phyloP scores from a whole-genome alignment of 2,888 invertebrate genomes.

The Pseudococcus longispinus region DNA sequence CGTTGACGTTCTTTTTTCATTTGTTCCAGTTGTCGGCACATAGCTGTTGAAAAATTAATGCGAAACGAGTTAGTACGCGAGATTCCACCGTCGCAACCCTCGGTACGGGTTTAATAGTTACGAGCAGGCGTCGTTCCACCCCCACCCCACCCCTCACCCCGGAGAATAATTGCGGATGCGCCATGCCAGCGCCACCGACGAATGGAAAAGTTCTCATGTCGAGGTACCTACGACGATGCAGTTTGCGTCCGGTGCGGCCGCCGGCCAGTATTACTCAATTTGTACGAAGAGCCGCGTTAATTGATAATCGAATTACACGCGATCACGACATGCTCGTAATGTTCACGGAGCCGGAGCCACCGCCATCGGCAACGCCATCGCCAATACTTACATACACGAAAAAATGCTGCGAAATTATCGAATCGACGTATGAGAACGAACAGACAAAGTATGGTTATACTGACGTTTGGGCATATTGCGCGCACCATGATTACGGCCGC shows the following conservation, averaged over 20 bases:
- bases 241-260: background rate
- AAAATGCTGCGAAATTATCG: background rate
- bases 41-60: slow-evolving; percentile 66
- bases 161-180: too few species aligned
- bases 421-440: slow-evolving; percentile 26
- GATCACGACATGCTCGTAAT: slow-evolving; percentile 29
- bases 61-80: background rate
- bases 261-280: slow-evolving; percentile 37
- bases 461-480: background rate
- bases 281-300: slow-evolving; percentile 3
- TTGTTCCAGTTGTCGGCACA: slow-evolving; percentile 76
- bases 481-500: background rate
- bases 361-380: background rate
- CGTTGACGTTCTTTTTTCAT: slow-evolving; percentile 72
- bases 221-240: background rate
- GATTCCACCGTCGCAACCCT: too few species aligned
- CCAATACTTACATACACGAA: slow-evolving; percentile 5
- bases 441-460: background rate
- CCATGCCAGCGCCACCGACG: too few species aligned
- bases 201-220: background rate
- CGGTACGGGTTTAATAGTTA: too few species aligned
- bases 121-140: too few species aligned
- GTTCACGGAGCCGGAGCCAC: background rate
- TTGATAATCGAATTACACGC: slow-evolving; percentile 33
- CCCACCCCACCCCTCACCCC: background rate